A percentile compares a stretch with the other conserved stretches of the same genome.
Conservation (phyloP, 2,888 invertebrate species). For the Silvanus unidentatus region DNA sequence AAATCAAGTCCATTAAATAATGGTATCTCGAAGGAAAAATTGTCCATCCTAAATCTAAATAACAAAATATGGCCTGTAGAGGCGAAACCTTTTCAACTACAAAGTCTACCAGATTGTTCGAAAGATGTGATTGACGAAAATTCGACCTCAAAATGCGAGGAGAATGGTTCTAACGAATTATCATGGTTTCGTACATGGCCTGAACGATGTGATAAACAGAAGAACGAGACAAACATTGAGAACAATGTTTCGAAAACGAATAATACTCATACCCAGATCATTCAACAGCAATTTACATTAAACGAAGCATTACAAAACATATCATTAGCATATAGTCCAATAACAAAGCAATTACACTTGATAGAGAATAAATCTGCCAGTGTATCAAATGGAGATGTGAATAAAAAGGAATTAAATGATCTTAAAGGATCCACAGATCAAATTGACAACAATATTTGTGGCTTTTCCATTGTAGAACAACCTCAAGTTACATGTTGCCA, state of each 20-base stretch:
- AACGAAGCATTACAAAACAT: conserved; percentile 68
- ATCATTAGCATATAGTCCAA: conserved; percentile 68
- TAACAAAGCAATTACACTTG: conserved; percentile 66
- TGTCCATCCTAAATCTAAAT: too few relatives aligned
- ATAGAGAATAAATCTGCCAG: conserved; percentile 42
- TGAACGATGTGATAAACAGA: conserved; percentile 44
- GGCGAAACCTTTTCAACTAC: conserved; percentile 10
- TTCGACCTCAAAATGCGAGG: conserved; percentile 11
- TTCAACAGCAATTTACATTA: conserved; percentile 44
- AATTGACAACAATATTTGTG: too few relatives aligned
- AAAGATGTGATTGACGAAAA: conserved; percentile 30
- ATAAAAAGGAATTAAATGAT: neutral
- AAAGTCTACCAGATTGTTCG: conserved; percentile 44
- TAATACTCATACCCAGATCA: conserved; percentile 27
- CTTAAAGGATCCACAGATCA: neutral
- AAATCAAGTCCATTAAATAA: neutral
- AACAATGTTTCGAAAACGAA: conserved; percentile 18
- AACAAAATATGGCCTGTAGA: too few relatives aligned
- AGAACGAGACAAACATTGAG: conserved; percentile 31
- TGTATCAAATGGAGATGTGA: neutral
- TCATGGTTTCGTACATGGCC: conserved; percentile 51
- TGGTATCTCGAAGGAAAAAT: too few relatives aligned
- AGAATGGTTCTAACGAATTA: conserved; percentile 18
- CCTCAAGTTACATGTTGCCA: conserved; percentile 4
- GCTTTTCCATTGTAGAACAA: too few relatives aligned